A percentile compares a stretch with the other conserved stretches of the same genome.
Conservation (phyloP, 2,797 vertebrate genomes). For the Emydoidea blandingii region DNA sequence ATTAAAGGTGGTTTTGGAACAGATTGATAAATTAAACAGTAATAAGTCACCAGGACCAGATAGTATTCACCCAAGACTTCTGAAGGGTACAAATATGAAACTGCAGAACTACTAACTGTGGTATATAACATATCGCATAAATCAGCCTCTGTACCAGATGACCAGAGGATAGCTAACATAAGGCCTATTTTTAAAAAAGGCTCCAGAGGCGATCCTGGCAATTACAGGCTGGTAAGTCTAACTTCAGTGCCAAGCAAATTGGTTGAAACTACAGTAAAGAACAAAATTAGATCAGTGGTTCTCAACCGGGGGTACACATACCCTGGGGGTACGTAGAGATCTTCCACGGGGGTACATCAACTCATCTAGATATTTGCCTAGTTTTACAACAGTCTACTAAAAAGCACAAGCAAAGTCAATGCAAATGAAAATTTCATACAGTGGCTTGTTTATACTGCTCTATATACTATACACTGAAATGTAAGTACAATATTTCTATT, state of each 20-base stretch:
- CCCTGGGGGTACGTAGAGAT: no score
- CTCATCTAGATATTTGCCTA: no score
- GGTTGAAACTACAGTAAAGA: no score
- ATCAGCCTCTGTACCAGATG: not conserved
- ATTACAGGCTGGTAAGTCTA: not conserved
- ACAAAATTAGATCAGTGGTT: no score
- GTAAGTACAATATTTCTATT: no score
- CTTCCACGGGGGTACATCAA: no score
- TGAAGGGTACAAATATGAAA: not conserved
- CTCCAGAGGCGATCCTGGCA: not conserved
- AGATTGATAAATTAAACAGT: not conserved
- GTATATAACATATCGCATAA: not conserved
- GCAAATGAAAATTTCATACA: no score
- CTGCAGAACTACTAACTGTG: not conserved
- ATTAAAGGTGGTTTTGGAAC: not conserved
- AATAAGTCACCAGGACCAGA: not conserved
- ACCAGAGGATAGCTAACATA: not conserved
- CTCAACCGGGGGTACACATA: no score
- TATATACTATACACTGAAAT: no score
- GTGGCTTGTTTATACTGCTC: no score
- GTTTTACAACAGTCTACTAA: no score
- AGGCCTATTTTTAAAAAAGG: not conserved
- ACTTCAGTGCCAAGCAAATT: not conserved
- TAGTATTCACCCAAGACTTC: not conserved
- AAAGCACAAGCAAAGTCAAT: no score